phyloP scores from a whole-genome alignment of 92 coral and sea anemone species.

The Umimayanthus chanpuru region DNA sequence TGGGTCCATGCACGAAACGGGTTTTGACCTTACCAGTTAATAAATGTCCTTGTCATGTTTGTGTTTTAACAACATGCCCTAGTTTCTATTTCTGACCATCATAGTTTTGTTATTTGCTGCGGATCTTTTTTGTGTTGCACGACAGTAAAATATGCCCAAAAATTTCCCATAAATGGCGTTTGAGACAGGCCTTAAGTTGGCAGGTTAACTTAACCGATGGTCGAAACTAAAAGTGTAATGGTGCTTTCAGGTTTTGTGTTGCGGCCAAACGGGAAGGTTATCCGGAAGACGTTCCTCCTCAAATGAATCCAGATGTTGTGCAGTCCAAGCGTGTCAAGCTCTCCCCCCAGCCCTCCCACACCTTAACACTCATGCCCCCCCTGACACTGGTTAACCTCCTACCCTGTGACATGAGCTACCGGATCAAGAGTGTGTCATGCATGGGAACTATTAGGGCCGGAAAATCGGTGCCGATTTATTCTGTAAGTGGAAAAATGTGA shows the following conservation, averaged over 20 bases:
- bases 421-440: conserved; percentile 64
- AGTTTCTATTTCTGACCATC: too few relatives aligned
- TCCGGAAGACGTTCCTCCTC: conserved; percentile 74
- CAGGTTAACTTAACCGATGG: too few relatives aligned
- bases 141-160: too few relatives aligned
- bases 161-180: too few relatives aligned
- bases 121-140: too few relatives aligned
- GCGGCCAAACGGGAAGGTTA: conserved; percentile 92
- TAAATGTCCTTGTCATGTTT: too few relatives aligned
- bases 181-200: not conserved
- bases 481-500: conserved; percentile 57
- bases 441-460: conserved; percentile 93
- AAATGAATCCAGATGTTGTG: conserved; percentile 48
- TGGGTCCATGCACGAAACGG: too few relatives aligned
- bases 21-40: too few relatives aligned
- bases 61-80: too few relatives aligned
- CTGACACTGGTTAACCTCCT: conserved; percentile 88
- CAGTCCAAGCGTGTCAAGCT: conserved; percentile 40
- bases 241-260: conserved; percentile 78
- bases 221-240: not conserved
- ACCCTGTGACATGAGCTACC: conserved; percentile 88
- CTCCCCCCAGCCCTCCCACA: conserved; percentile 89
- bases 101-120: too few relatives aligned
- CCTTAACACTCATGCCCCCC: conserved; percentile 87
- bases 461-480: conserved; percentile 82